Conservation (phyloP, 2,888 invertebrate genomes). For the Apoda limacodes region DNA sequence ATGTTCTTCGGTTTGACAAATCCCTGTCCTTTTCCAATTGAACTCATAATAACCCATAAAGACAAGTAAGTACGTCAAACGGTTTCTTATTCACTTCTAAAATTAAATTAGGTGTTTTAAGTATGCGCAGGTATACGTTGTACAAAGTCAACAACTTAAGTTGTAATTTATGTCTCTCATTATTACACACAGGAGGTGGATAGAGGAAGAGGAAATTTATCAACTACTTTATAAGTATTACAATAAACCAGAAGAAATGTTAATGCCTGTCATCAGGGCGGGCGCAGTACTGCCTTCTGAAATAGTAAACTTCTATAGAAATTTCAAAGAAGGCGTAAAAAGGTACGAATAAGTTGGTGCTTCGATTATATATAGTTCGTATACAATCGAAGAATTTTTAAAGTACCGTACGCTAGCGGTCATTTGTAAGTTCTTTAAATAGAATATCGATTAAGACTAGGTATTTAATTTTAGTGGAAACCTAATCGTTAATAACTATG, state of each 20-base stretch:
- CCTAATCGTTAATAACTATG: too few species aligned
- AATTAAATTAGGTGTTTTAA: too few species aligned
- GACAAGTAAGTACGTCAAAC: slow-evolving; percentile 61
- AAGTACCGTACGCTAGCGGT: too few species aligned
- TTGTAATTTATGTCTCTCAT: not conserved
- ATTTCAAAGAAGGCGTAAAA: slow-evolving; percentile 34
- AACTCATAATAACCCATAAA: slow-evolving; percentile 76
- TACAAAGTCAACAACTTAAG: too few species aligned
- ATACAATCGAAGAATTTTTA: not conserved
- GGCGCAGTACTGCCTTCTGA: slow-evolving; percentile 39
- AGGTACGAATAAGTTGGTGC: slow-evolving; percentile 29
- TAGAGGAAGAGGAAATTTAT: slow-evolving; percentile 49
- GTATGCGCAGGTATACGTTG: too few species aligned
- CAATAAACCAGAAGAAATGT: slow-evolving; percentile 52
- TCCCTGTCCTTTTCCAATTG: slow-evolving; percentile 73
- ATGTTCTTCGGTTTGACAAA: slow-evolving; percentile 73
- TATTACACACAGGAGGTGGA: slow-evolving; percentile 46
- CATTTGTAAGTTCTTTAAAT: too few species aligned
- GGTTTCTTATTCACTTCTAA: not conserved
- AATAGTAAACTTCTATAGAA: slow-evolving; percentile 36
- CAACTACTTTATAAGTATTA: slow-evolving; percentile 50
- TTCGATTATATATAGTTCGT: slow-evolving; percentile 1
- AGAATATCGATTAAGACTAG: too few species aligned
- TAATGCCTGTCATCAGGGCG: slow-evolving; percentile 44
- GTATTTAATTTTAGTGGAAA: too few species aligned